phyloP scores from a whole-genome alignment of 2,888 invertebrate genomes.

The Diaprepes abbreviatus region DNA sequence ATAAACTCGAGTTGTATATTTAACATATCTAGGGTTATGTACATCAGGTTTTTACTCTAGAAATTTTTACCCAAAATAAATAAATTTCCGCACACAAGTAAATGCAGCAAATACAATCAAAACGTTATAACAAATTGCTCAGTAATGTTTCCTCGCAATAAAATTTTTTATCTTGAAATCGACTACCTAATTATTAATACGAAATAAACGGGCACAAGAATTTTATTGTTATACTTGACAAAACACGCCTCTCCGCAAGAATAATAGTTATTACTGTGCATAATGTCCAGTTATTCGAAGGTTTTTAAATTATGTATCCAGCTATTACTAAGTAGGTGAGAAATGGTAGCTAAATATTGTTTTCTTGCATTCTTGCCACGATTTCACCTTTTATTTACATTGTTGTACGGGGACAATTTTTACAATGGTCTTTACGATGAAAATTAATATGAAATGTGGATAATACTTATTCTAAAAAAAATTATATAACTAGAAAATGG shows the following conservation, averaged over 20 bases:
- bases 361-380: not conserved
- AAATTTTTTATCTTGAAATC: conserved; percentile 18
- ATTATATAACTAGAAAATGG: too few species aligned
- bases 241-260: conserved; percentile 44
- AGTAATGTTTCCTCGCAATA: not conserved
- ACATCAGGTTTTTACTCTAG: too few species aligned
- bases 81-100: too few species aligned
- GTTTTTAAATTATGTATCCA: conserved; percentile 27
- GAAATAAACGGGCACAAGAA: conserved; percentile 36
- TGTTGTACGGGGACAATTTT: too few species aligned
- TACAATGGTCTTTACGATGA: too few species aligned
- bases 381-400: not conserved
- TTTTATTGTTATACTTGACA: conserved; percentile 48
- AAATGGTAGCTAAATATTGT: conserved; percentile 28
- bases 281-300: conserved; percentile 43
- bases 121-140: too few species aligned
- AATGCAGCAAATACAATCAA: too few species aligned
- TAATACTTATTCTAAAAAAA: too few species aligned
- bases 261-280: conserved; percentile 44
- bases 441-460: too few species aligned
- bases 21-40: too few species aligned
- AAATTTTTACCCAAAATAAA: too few species aligned
- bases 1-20: too few species aligned
- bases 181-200: conserved; percentile 41
- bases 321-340: conserved; percentile 37